These are phyloP conservation scores for Xiphophorus birchmanni DNA, from an alignment of 2,797 vertebrate species.

Conservation along the genomic window DNA sequence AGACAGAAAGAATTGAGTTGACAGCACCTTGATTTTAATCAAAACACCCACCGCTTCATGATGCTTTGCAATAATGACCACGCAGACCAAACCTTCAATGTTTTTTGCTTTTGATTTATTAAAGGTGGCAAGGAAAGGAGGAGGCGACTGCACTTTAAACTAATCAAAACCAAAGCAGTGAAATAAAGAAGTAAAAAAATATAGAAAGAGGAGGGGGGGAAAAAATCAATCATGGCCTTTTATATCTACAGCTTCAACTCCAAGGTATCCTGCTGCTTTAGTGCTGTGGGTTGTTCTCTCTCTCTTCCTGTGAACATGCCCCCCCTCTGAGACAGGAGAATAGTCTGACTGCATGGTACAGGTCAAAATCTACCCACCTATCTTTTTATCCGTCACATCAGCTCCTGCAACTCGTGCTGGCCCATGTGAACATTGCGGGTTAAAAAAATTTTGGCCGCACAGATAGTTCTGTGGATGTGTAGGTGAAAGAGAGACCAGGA, in stretches of 20 bases:
- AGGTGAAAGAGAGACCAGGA: constrained; percentile 11
- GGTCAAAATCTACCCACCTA: constrained; percentile 62
- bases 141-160: constrained; percentile 52
- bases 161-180: constrained; percentile 39
- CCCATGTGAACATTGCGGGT: constrained; percentile 29
- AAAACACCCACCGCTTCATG: constrained; percentile 22
- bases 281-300: constrained; percentile 68
- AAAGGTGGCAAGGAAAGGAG: constrained; percentile 5
- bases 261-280: constrained; percentile 74
- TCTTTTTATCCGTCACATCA: constrained; percentile 39
- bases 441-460: constrained; percentile 43
- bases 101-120: constrained; percentile 19
- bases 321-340: constrained; percentile 74
- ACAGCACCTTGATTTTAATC: constrained; percentile 66
- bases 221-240: constrained; percentile 77
- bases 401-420: constrained; percentile 18
- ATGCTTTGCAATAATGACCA: constrained; percentile 18
- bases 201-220: constrained; percentile 45
- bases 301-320: constrained; percentile 69
- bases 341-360: constrained; percentile 69
- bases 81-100: constrained; percentile 2
- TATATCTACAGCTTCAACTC: constrained; percentile 69
- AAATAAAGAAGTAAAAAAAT: constrained; percentile 48
- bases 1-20: constrained; percentile 59
- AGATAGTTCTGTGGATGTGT: neutral